Evolutionary conservation across 2,888 invertebrate species (phyloP), one percentile per base, ranked within the genome.

Genomic region (Agriopis leucophaearia): DNA sequence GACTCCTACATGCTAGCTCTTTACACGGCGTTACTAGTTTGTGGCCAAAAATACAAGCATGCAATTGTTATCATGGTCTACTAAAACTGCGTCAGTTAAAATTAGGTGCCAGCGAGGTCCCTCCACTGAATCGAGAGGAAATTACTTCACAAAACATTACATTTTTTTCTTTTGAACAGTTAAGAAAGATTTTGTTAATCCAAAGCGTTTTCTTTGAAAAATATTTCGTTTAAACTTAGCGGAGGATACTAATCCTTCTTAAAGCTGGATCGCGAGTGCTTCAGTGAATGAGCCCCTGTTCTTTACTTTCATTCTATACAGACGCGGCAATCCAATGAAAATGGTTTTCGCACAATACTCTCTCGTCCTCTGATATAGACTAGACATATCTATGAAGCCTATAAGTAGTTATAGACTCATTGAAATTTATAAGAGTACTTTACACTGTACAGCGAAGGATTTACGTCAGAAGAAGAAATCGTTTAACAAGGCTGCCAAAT

Each of bases 211-310:
- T 68, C 55, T 66, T 64, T 56, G 50, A 55, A 69, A 72, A 73
- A 73, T 73, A 73, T 72, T 73, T 72, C 70, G 54, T 56, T 69
- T 44, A 60, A 69, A 73, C 70, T 70, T 64, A 71, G 67, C 58
- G 54, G 62, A 40, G 70, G 66, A 75, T 61, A 72, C 69, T 69
- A 72, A 73, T 73, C 69, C 66, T 40, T 60, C 48, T 54, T 54
- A 55, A 72, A 70, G 73, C 74, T 69, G 71, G 71, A 73, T 72
- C 62, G 70, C 12, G 69, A 68, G 70, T 51, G 60, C 70, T 72
- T 64, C 57, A 45, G 59, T 60, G 67, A 69, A 71, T 63, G 67
- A 72, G 60, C 64, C 18, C 18, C 58, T 45, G 55, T 56, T 44
- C 58, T 58, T 60, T 59, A 40, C 69, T 70, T 64, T 27, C 16